Evolutionary conservation across 2,113 vertebrate genomes (phyloP).

Genomic region (Siphamia tubifer): DNA sequence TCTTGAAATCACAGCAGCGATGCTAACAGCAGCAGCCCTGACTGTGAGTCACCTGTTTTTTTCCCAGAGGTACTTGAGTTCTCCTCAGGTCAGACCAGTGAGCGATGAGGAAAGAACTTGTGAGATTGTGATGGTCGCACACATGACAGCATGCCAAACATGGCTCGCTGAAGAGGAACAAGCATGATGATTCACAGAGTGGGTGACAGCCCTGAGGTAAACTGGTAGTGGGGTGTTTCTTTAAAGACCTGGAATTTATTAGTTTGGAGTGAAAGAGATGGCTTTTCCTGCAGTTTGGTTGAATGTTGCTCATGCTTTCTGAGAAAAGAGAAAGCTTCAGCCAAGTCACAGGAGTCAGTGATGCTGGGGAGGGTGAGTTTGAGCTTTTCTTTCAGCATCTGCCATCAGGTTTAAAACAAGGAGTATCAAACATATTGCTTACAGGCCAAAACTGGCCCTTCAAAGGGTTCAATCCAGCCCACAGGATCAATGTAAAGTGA

Average conservation of each 20-base stretch:
- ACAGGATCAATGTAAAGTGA: too few relatives aligned
- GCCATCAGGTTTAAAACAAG: too few relatives aligned
- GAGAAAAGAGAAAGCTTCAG: background rate
- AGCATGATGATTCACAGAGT: slow-evolving; percentile 29
- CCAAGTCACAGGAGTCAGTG: background rate
- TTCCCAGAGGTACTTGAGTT: slow-evolving; percentile 31
- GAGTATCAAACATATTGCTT: too few relatives aligned
- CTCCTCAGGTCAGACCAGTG: slow-evolving; percentile 10
- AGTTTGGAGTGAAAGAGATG: slow-evolving; percentile 10
- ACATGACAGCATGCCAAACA: slow-evolving; percentile 46
- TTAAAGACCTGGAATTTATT: slow-evolving; percentile 13
- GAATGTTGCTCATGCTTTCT: background rate
- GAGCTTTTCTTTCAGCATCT: too few relatives aligned
- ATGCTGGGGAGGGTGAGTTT: too few relatives aligned
- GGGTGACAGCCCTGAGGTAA: background rate
- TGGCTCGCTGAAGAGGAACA: slow-evolving; percentile 28
- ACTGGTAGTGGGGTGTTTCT: background rate
- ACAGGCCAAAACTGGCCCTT: too few relatives aligned
- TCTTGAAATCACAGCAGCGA: background rate
- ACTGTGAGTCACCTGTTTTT: slow-evolving; percentile 56
- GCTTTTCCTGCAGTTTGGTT: background rate
- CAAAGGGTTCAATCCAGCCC: too few relatives aligned
- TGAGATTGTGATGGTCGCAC: slow-evolving; percentile 43
- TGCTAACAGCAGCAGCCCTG: slow-evolving; percentile 40
- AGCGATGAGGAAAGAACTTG: slow-evolving; percentile 48